phyloP scores from a whole-genome alignment of 2,113 vertebrate genomes.

The Cephalopterus ornatus region DNA sequence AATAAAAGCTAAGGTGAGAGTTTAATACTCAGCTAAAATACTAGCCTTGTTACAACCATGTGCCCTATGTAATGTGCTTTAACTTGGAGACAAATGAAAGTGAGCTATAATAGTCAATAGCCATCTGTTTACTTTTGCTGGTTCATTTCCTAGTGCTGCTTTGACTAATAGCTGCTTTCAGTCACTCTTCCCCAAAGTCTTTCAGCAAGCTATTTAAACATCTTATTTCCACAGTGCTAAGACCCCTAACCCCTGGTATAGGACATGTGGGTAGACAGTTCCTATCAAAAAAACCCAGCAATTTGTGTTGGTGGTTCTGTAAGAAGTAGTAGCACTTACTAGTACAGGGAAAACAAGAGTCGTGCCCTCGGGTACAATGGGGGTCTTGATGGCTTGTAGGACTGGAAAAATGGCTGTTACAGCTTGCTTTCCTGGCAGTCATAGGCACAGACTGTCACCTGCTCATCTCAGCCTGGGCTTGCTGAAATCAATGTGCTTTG shows the following conservation, averaged over 20 bases:
- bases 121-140: not conserved
- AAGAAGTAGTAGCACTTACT: not conserved
- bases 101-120: not conserved
- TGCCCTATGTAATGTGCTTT: not conserved
- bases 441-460: not conserved
- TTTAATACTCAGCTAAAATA: not conserved
- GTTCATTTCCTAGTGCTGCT: not conserved
- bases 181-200: not conserved
- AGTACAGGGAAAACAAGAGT: not conserved
- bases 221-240: not conserved
- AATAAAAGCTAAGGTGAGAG: slow-evolving; percentile 92
- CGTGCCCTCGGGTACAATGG: not conserved
- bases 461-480: not conserved
- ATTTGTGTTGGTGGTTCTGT: not conserved
- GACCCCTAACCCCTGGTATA: not conserved
- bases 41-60: not conserved
- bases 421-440: not conserved
- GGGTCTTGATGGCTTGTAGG: not conserved
- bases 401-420: not conserved
- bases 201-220: not conserved
- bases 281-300: not conserved
- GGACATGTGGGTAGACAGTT: not conserved
- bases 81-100: not conserved
- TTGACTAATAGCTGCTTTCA: not conserved
- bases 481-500: not conserved